Conservation (phyloP, 2,113 vertebrate species). For the Amblyornis subalaris region DNA sequence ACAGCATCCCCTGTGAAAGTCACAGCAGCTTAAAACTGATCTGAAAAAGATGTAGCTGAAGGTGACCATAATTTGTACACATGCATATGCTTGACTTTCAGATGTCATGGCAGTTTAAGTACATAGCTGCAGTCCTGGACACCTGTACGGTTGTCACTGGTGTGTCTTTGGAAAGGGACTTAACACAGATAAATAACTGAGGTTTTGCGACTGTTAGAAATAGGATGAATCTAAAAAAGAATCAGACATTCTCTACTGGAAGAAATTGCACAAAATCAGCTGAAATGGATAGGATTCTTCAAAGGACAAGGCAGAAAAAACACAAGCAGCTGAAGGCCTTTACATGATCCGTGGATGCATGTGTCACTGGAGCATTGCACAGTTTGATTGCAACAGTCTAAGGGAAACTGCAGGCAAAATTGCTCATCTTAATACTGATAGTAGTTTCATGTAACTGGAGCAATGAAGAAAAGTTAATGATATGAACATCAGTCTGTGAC, state of each 20-base stretch:
- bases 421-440: not conserved
- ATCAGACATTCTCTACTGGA: not conserved
- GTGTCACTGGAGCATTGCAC: not conserved
- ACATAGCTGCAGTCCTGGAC: not conserved
- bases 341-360: rapidly evolving
- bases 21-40: not conserved
- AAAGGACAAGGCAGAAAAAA: not conserved
- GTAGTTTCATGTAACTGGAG: not conserved
- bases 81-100: not conserved
- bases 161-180: not conserved
- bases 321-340: not conserved
- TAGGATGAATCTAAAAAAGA: not conserved
- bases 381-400: not conserved
- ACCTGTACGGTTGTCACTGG: not conserved
- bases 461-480: not conserved
- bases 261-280: not conserved
- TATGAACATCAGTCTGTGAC: not conserved
- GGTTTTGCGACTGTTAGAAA: not conserved
- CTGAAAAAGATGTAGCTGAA: not conserved
- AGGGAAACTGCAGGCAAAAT: not conserved
- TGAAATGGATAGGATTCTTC: not conserved
- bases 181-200: not conserved
- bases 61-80: not conserved
- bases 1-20: not conserved
- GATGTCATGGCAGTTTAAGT: not conserved